Conservation (phyloP, 2,113 vertebrate genomes). For the Dromiciops gliroides region DNA sequence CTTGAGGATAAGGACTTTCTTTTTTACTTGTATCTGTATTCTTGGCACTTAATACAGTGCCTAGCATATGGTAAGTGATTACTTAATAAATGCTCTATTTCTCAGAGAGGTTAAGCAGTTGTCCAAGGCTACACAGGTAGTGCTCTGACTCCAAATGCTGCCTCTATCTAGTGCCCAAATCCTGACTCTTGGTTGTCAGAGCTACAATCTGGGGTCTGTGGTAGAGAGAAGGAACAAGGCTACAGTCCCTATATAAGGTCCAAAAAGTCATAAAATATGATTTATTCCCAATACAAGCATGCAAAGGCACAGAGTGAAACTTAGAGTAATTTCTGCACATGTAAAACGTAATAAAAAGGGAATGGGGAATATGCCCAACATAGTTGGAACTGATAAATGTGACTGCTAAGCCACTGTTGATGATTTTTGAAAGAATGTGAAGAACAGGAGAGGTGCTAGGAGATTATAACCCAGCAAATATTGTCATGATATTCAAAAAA, state of each 20-base stretch:
- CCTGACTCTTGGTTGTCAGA: neutral
- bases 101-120: neutral
- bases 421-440: neutral
- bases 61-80: neutral
- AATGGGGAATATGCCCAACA: neutral
- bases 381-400: neutral
- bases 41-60: neutral
- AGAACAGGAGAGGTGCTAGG: neutral
- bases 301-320: neutral
- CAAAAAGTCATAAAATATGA: neutral
- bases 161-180: neutral
- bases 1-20: neutral
- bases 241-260: neutral
- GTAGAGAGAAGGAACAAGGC: neutral
- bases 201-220: neutral
- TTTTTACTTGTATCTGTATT: neutral
- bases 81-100: neutral
- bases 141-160: neutral
- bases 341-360: neutral
- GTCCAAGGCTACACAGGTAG: neutral
- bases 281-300: neutral
- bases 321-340: neutral
- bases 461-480: neutral
- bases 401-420: neutral
- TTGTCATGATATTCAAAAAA: neutral